Evolutionary conservation across 1,140 invertebrate genomes (phyloP).

Genomic region (Papilio glaucus): DNA sequence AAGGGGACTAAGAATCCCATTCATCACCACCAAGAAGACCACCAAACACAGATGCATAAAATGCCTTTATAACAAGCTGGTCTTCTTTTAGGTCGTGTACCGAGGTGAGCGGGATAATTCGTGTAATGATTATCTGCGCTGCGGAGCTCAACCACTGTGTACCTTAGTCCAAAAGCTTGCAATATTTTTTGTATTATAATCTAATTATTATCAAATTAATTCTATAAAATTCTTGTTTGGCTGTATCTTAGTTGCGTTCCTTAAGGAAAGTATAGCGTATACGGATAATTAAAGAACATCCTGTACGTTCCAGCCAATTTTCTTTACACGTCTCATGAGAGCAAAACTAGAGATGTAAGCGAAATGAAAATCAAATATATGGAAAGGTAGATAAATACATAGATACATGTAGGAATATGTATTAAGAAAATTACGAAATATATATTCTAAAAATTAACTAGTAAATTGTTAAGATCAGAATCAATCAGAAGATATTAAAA

Average conservation of each 20-base stretch:
- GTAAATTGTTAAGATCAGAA: too few species aligned
- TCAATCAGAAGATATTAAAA: too few species aligned
- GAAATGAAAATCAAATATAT: slow-evolving; percentile 30
- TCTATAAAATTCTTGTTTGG: neutral
- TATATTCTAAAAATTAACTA: too few species aligned
- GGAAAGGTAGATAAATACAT: neutral
- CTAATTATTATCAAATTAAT: neutral
- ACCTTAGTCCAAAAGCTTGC: neutral
- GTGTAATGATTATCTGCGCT: too few species aligned
- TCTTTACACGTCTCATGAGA: slow-evolving; percentile 18
- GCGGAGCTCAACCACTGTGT: neutral
- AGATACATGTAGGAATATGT: too few species aligned
- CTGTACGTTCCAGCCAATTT: slow-evolving; percentile 17
- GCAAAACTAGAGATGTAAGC: neutral
- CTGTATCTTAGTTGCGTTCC: neutral
- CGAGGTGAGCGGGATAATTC: too few species aligned
- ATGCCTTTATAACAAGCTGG: too few species aligned
- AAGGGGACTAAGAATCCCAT: too few species aligned
- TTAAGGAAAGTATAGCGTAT: neutral
- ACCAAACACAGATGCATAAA: too few species aligned
- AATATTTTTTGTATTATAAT: neutral
- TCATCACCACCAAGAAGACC: too few species aligned
- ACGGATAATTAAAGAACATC: slow-evolving; percentile 22
- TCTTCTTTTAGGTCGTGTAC: too few species aligned
- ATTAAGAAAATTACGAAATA: too few species aligned